Evolutionary conservation across 1,140 invertebrate genomes (phyloP).

Genomic region (Diabrotica virgifera): DNA sequence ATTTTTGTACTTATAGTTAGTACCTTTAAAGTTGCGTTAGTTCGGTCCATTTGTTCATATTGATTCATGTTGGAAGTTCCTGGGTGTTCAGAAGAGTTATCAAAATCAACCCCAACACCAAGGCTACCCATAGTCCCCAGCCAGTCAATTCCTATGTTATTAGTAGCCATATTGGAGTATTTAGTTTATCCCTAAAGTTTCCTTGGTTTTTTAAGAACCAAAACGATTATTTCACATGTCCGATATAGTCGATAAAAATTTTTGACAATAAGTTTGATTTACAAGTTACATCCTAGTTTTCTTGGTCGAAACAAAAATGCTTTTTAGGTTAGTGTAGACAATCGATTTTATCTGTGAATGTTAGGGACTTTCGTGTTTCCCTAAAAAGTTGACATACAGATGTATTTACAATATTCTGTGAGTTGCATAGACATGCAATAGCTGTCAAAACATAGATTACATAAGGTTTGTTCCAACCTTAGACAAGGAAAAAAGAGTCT

Average conservation of each 20-base stretch:
- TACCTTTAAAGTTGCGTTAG: conserved; percentile 47
- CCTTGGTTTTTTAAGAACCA: neutral
- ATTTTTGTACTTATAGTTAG: conserved; percentile 10
- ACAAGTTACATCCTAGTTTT: conserved; percentile 1
- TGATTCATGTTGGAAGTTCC: conserved; percentile 39
- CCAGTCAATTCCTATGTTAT: conserved; percentile 49
- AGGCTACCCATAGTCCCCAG: conserved; percentile 36
- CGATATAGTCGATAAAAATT: neutral
- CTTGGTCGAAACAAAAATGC: conserved; percentile 16
- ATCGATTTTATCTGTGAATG: conserved; percentile 14
- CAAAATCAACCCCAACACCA: conserved; percentile 36
- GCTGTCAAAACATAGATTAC: too few species aligned
- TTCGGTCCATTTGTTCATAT: conserved; percentile 46
- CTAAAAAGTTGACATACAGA: too few species aligned
- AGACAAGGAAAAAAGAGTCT: too few species aligned
- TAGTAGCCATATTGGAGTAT: conserved; percentile 45
- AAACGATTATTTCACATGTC: conserved; percentile 6
- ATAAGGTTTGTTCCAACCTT: too few species aligned
- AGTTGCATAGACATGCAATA: too few species aligned
- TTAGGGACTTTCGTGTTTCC: neutral
- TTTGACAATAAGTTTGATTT: conserved; percentile 4
- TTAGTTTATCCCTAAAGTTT: conserved; percentile 11
- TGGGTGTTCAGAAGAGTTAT: conserved; percentile 41
- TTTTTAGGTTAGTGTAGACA: conserved; percentile 21
- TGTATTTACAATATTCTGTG: too few species aligned